These are phyloP conservation scores for Aldrovandia affinis DNA, from an alignment of 2,797 vertebrate species.

Conservation along the genomic window DNA sequence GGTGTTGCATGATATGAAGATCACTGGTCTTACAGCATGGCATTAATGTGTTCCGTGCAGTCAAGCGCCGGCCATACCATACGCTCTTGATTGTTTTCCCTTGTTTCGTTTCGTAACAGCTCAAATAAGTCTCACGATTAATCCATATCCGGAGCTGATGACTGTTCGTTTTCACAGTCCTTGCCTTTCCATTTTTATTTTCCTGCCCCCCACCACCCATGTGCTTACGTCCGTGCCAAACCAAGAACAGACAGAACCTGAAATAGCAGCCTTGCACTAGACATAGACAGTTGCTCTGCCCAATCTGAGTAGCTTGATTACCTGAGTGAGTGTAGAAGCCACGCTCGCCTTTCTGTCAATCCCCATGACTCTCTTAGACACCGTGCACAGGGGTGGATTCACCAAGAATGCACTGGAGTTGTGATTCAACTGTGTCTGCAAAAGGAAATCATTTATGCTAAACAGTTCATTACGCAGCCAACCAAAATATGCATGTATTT, in stretches of 20 bases:
- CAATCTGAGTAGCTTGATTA: conserved; percentile 6
- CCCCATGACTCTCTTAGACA: neutral
- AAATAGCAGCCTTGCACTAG: conserved; percentile 63
- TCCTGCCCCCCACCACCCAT: conserved; percentile 32
- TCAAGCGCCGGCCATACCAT: neutral
- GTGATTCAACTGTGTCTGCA: neutral
- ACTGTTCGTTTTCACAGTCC: conserved; percentile 26
- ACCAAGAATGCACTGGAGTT: neutral
- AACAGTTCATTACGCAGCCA: neutral
- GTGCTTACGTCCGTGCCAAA: conserved; percentile 65
- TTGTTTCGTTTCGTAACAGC: conserved; percentile 33
- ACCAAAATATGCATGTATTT: neutral
- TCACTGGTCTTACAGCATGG: conserved; percentile 51
- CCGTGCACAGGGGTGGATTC: neutral
- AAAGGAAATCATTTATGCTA: neutral
- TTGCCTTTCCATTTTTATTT: neutral
- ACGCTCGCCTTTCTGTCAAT: neutral
- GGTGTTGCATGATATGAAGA: conserved; percentile 65
- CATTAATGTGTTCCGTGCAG: conserved; percentile 35
- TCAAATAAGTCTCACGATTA: conserved; percentile 43
- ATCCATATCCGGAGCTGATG: conserved; percentile 40
- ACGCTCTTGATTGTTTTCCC: conserved; percentile 42
- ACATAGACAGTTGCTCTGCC: conserved; percentile 42
- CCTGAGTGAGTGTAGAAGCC: conserved; percentile 27
- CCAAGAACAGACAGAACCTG: conserved; percentile 54